Evolutionary conservation across 2,888 invertebrate genomes (phyloP), one percentile per base, ranked within the genome.

Genomic region (Pachydiplax longipennis): DNA sequence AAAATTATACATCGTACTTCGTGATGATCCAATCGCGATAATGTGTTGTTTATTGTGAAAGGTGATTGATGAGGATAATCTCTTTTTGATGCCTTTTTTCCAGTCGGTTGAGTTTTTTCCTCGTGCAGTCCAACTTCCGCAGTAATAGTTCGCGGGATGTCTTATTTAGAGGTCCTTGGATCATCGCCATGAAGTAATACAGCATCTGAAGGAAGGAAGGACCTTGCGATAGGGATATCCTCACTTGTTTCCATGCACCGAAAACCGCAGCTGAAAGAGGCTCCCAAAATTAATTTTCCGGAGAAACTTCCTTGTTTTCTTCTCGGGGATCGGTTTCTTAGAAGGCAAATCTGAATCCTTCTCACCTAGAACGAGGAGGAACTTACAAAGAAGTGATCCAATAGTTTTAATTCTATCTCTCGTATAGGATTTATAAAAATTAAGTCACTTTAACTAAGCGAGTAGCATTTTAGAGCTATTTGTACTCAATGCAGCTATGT

Each of bases 61-160:
- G 58, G 61, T 87, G 87, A 87, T 87, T 87, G 87, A 87, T 87
- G 87, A 44, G 37, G 87, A 87, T 61, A 65, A 61, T 87, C 35
- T 65, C 61, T 61, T 87, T 87, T 87, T 48, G 65, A 65, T 37
- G 35, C 87, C 37, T 37, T 73, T 31, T 73, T 58, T 37, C 31
- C 25, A 35, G 44, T 31, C 18, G 8, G 25, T 58, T 53, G 31
- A n/a, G 31, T 87, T 87, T 61, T 73, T 31, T 73, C 31, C 73
- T 25, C 31, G n/a, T 31, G 4, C 4, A 65, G 58, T 87, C n/a
- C 58, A 37, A 37, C 61, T 35, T 87, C 61, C 18, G 87, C 37
- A 35, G 10, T 87, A 37, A 65, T 87, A 37, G 87, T 22, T 37
- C 6, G 87, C 53, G 40, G 65, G 48, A 87, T 61, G n/a, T n/a